Percentiles rank a stretch among this genome's conserved stretches.
These are phyloP conservation scores for Pachycephus smyrnensis DNA, from an alignment of 2,888 invertebrate species.

Conservation along the genomic window DNA sequence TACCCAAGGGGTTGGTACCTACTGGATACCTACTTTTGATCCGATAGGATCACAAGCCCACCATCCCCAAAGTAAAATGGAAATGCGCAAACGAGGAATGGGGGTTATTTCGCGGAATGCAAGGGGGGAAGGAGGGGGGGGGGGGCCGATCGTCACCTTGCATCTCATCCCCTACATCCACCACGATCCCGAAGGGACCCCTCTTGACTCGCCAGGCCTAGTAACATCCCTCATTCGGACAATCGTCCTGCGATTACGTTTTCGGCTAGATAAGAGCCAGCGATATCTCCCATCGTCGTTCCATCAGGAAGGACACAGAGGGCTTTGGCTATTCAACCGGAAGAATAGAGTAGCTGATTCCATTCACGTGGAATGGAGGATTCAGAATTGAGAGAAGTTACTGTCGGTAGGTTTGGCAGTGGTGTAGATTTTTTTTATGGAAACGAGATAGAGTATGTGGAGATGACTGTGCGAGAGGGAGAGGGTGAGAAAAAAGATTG, in stretches of 20 bases:
- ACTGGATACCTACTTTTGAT: background rate
- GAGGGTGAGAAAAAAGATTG: slow-evolving; percentile 22
- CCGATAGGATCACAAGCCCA: background rate
- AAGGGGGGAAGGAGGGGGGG: background rate
- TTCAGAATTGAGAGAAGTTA: background rate
- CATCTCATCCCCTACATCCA: slow-evolving; percentile 14
- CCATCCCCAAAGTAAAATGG: background rate
- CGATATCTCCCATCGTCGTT: slow-evolving; percentile 47
- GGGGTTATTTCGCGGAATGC: slow-evolving; percentile 6
- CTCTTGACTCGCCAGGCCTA: background rate
- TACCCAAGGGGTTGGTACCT: background rate
- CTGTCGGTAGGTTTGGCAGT: background rate
- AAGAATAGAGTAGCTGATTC: slow-evolving; percentile 63
- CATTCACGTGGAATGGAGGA: slow-evolving; percentile 51
- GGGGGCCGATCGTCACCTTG: slow-evolving; percentile 9
- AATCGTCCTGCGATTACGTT: slow-evolving; percentile 45
- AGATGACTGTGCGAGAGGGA: background rate
- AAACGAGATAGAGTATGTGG: background rate
- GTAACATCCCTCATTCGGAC: slow-evolving; percentile 48
- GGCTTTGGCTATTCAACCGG: slow-evolving; percentile 27
- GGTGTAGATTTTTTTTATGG: background rate
- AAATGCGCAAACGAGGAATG: slow-evolving; percentile 2
- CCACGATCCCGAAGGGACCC: background rate
- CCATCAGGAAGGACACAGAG: slow-evolving; percentile 23
- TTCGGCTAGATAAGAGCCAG: slow-evolving; percentile 55